Percentiles rank a stretch among this genome's conserved stretches.
Conservation (phyloP, 2,797 vertebrate genomes). For the Gephyroberyx darwinii region DNA sequence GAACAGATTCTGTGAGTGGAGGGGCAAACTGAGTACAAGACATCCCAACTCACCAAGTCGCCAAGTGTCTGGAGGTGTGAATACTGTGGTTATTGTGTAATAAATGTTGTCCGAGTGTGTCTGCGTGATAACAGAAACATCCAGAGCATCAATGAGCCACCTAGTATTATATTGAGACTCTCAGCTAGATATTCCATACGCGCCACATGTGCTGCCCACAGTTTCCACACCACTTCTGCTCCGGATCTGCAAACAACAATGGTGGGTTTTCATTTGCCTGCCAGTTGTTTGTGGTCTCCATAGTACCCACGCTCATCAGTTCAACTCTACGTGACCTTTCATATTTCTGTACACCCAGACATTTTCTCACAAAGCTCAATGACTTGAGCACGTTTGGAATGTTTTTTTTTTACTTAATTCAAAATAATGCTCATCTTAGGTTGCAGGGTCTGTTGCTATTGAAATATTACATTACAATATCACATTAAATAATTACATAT, state of each 20-base stretch:
- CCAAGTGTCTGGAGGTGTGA: too few relatives aligned
- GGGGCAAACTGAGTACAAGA: too few relatives aligned
- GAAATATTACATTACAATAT: too few relatives aligned
- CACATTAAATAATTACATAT: too few relatives aligned
- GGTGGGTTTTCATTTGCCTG: not conserved
- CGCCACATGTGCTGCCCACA: not conserved
- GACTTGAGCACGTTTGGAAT: not conserved
- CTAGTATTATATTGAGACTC: not conserved
- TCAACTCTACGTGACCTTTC: not conserved
- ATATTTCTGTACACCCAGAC: not conserved
- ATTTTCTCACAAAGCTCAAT: not conserved
- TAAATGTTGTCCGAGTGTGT: constrained; percentile 1
- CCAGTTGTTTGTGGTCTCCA: not conserved
- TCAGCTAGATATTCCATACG: constrained; percentile 70
- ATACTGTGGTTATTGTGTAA: too few relatives aligned
- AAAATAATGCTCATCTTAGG: too few relatives aligned
- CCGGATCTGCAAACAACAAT: not conserved
- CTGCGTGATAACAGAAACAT: constrained; percentile 1
- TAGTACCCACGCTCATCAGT: not conserved
- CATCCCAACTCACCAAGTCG: too few relatives aligned
- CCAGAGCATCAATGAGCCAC: constrained; percentile 9
- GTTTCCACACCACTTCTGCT: not conserved
- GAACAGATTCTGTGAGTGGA: too few relatives aligned
- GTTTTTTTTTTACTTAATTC: too few relatives aligned
- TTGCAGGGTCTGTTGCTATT: too few relatives aligned